Evolutionary conservation across 2,888 invertebrate genomes (phyloP).

Genomic region (Trichacis sp.): DNA sequence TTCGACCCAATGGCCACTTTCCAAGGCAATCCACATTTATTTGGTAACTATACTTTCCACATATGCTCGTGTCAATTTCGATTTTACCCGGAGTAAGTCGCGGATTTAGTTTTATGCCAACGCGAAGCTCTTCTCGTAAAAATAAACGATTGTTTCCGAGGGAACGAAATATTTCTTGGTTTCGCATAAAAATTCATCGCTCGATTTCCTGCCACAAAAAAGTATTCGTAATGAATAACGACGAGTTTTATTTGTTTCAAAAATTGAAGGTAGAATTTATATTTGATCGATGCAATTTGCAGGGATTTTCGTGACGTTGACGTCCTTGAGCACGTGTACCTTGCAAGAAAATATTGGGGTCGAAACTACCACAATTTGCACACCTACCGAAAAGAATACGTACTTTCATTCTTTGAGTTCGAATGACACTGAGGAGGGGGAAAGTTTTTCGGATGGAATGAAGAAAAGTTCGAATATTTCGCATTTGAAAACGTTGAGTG

Average conservation of each 20-base stretch:
- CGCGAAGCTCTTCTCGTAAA: constrained; percentile 2
- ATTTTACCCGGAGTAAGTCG: background rate
- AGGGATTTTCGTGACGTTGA: constrained; percentile 39
- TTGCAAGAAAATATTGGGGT: constrained; percentile 33
- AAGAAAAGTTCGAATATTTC: constrained; percentile 52
- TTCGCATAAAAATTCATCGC: background rate
- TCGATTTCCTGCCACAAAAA: too few species aligned
- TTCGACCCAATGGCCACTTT: constrained; percentile 43
- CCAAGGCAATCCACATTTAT: constrained; percentile 42
- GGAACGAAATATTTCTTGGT: background rate
- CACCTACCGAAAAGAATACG: constrained; percentile 51
- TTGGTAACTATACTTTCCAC: constrained; percentile 28
- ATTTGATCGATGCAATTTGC: constrained; percentile 1
- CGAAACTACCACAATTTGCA: constrained; percentile 47
- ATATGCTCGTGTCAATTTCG: constrained; percentile 17
- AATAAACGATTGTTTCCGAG: background rate
- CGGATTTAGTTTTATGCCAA: constrained; percentile 1
- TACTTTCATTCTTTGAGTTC: constrained; percentile 46
- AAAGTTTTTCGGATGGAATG: constrained; percentile 22
- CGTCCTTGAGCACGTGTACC: constrained; percentile 36
- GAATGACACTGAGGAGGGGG: constrained; percentile 34
- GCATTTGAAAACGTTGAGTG: constrained; percentile 53
- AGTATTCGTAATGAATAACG: too few species aligned
- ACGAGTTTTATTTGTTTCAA: too few species aligned
- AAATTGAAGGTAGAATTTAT: too few species aligned